Base-by-base conservation (phyloP, 2,888 invertebrate species). In the Kryphioiulus occultus region DNA sequence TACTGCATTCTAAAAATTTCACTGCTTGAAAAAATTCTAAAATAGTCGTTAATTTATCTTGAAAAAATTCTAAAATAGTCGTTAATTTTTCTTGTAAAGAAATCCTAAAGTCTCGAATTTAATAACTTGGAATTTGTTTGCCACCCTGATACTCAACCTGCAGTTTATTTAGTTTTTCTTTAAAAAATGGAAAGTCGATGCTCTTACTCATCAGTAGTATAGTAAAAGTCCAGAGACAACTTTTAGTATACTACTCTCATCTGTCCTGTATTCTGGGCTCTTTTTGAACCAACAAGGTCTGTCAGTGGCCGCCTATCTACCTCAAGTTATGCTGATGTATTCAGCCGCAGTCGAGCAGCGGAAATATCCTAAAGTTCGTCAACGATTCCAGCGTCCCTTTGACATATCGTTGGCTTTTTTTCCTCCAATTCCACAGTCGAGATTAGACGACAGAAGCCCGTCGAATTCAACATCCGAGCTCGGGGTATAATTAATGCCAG, bases 391-490 rank as follows among this genome's bases (percentile, higher is more conserved):
- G 68, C 68, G 26, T 2, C 68, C 19, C 53, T 53, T n/a, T 68
- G 68, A 26, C 26, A n/a, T n/a, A 26, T 68, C 39, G 39, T 39
- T 39, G 3, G 39, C 39, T 68, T 68, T 68, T 68, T 47, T 26
- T 68, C 19, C 26, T 26, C 26, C 68, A 9, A 26, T 26, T 26
- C 26, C 10, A 3, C 9, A 39, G 39, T 9, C 26, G 15, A 68
- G 68, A 68, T 68, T 68, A 68, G 26, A 68, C 22, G 68, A 26
- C 68, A 68, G 68, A 68, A 68, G n/a, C n/a, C n/a, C n/a, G n/a
- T n/a, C n/a, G n/a, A n/a, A n/a, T n/a, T n/a, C n/a, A n/a, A n/a
- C 68, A 68, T 68, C 68, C 68, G 68, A 68, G 68, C 68, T 68
- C 26, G 7, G 68, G 68, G 68, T 68, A 12, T 68, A 68, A 68